Base-by-base conservation (phyloP, 2,113 vertebrate genomes). In the Helogale parvula region DNA sequence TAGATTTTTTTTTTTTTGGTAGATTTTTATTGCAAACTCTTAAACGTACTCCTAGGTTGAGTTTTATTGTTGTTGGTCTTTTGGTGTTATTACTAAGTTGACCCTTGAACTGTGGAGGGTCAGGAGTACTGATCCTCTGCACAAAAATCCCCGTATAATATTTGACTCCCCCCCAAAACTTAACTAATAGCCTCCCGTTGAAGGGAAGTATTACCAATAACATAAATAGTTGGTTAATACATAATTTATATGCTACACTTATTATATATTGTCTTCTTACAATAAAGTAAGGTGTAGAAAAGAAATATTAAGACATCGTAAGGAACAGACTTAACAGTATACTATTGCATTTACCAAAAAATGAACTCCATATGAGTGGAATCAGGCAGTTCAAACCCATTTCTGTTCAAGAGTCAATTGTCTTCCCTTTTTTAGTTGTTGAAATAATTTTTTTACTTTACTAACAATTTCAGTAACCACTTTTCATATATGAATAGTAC, bases 401-500 rank as follows among this genome's bases (percentile, higher is more conserved):
- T 27, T 47, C 57, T 77, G 27, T 47, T 47, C 27, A 15, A 76
- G 72, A 47, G 41, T 76, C 72, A 17, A 27, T 27, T 76, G 45
- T 47, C 45, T 82, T 84, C 33, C 88, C 19, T 50, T 90, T 79
- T 72, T 79, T 9, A 47, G 23, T 65, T 84, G 25, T 25, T 68
- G 16, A 16, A 69, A 29, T 72, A 7, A 27, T 84, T 77, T 82
- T 88, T 71, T 68, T 21, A 52, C 45, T 94, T 88, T 35, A 16
- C 2, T 86, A 85, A 83, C 45, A 72, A 47, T 54, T 94, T 79
- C 63, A 92, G 27, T 88, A 50, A 63, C 57, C 57, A 38, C 68
- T 95, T 97, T 77, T 79, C 91, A 86, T 76, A 41, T 57, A 65
- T 92, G 27, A 47, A 52, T 68, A 45, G 31, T 92, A n/a, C 23